Conservation (phyloP, 2,888 invertebrate genomes). For the Exephanes ischioxanthus region DNA sequence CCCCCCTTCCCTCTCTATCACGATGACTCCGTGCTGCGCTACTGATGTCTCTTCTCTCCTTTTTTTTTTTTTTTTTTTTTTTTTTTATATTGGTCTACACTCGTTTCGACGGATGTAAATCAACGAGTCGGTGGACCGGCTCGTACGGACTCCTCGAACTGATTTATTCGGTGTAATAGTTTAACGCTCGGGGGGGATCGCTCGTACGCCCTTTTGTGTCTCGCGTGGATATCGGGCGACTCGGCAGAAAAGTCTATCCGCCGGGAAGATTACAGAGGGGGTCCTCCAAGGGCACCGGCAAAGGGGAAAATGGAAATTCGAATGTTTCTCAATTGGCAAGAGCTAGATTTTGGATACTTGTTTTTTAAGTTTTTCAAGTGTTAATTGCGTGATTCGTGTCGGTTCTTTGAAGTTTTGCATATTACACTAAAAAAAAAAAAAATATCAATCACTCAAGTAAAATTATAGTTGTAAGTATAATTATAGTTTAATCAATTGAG, state of each 20-base stretch:
- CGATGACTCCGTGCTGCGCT: conserved; percentile 20
- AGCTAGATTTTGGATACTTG: background rate
- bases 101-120: conserved; percentile 12
- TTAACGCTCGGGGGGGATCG: background rate
- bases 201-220: conserved; percentile 5
- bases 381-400: background rate
- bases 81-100: conserved; percentile 11
- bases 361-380: background rate
- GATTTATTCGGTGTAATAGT: conserved; percentile 1
- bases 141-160: background rate
- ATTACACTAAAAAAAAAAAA: background rate
- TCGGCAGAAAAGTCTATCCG: background rate
- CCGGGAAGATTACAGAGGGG: conserved; percentile 10
- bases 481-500: too few species aligned
- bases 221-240: background rate
- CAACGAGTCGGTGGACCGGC: background rate
- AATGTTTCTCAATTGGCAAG: background rate
- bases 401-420: background rate
- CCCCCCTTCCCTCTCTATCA: conserved; percentile 20
- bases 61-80: conserved; percentile 11
- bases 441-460: too few species aligned
- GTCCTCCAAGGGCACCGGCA: background rate
- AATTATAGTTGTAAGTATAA: too few species aligned
- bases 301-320: conserved; percentile 8
- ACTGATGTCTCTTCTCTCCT: conserved; percentile 30